phyloP scores from a whole-genome alignment of 2,888 invertebrate genomes.

The Pammene aurita region DNA sequence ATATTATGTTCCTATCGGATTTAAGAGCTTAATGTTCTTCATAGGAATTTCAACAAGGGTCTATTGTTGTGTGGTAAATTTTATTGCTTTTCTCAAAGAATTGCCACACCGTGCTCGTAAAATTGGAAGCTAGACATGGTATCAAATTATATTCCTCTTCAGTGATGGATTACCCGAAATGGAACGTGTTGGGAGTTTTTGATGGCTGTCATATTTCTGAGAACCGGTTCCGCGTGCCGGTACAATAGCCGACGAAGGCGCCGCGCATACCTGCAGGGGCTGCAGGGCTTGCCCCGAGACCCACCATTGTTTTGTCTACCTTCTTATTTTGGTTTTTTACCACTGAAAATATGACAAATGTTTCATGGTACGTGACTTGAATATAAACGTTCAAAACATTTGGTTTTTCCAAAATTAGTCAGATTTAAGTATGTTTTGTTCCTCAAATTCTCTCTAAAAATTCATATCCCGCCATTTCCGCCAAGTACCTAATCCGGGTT shows the following conservation, averaged over 20 bases:
- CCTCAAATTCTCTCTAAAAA: too few species aligned
- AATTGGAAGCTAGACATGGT: slow-evolving; percentile 18
- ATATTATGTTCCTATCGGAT: slow-evolving; percentile 24
- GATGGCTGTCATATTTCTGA: slow-evolving; percentile 64
- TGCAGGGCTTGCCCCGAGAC: slow-evolving; percentile 49
- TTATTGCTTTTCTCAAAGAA: slow-evolving; percentile 12
- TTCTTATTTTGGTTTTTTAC: slow-evolving; percentile 58
- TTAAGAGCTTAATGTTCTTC: slow-evolving; percentile 43
- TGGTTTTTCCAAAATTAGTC: neutral
- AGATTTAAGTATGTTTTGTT: too few species aligned
- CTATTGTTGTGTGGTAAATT: slow-evolving; percentile 11
- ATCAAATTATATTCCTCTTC: slow-evolving; percentile 22
- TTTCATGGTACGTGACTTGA: slow-evolving; percentile 17
- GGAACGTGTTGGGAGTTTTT: slow-evolving; percentile 31
- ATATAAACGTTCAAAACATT: neutral
- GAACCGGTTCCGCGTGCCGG: slow-evolving; percentile 67
- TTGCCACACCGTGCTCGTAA: slow-evolving; percentile 19
- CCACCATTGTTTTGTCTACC: slow-evolving; percentile 56
- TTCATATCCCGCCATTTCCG: too few species aligned
- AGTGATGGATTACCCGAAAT: slow-evolving; percentile 35
- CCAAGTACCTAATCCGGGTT: neutral
- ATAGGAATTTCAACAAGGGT: slow-evolving; percentile 53
- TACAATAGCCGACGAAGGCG: slow-evolving; percentile 65
- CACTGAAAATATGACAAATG: slow-evolving; percentile 19
- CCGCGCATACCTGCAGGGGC: slow-evolving; percentile 62